Percentiles rank a stretch among this genome's conserved stretches.
Evolutionary conservation across 2,797 vertebrate genomes (phyloP).

Genomic region (Sternotherus odoratus): DNA sequence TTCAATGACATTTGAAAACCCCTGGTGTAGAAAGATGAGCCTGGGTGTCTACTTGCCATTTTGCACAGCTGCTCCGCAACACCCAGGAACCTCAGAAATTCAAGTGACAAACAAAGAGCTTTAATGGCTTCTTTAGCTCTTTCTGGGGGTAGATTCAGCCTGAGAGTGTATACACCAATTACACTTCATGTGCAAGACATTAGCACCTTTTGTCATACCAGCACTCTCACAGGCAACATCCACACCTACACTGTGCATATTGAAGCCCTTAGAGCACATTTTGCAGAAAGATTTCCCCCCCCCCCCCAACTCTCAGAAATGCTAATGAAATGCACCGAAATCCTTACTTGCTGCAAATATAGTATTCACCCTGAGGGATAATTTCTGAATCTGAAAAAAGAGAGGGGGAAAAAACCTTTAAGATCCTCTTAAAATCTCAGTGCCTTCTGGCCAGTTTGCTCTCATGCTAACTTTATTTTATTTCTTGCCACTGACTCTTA

Average conservation of each 20-base stretch:
- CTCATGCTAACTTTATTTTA: conserved; percentile 8
- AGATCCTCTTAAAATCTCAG: conserved; percentile 7
- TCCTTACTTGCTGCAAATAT: conserved; percentile 20
- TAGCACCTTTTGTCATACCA: not conserved
- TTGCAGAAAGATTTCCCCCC: not conserved
- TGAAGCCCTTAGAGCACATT: not conserved
- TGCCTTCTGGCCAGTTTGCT: not conserved
- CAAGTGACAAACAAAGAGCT: not conserved
- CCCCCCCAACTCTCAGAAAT: not conserved
- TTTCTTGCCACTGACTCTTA: conserved; percentile 24
- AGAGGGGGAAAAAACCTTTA: not conserved
- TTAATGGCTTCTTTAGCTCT: not conserved
- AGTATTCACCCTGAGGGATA: conserved; percentile 15
- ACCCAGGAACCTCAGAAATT: not conserved
- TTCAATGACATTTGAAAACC: no score
- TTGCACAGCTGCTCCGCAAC: not conserved
- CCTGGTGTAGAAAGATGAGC: not conserved
- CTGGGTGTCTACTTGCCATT: not conserved
- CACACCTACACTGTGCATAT: not conserved
- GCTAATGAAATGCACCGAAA: not conserved
- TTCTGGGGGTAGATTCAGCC: not conserved
- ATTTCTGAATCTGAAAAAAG: conserved; percentile 7
- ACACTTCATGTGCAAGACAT: not conserved
- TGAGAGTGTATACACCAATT: rapidly evolving
- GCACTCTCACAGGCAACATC: not conserved